Evolutionary conservation across 2,888 invertebrate genomes (phyloP), one percentile per base, ranked within the genome.

Genomic region (Tuberolachnus salignus): DNA sequence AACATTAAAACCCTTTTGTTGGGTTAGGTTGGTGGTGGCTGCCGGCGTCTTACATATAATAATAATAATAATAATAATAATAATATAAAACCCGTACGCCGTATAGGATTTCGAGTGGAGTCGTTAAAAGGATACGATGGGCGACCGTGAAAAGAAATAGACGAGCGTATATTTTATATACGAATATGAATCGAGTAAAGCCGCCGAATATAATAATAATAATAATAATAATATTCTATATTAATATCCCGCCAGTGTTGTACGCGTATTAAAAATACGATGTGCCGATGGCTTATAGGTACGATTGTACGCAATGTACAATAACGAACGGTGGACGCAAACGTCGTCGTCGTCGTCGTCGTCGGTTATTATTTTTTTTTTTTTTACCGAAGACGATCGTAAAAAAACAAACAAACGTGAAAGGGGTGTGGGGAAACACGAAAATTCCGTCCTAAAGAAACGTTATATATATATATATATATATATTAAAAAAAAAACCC

Each of bases 71-170:
- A 59, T 59, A 59, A 59, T 23, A 16, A 44, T 44, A 64, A 64
- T 64, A 64, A 64, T n/a, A 63, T 11, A 44, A 11, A 16, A 34
- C 34, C 59, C 13, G 21, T 55, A 9, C 14, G 14, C 26, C 23
- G n/a, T n/a, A 42, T 53, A 10, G 44, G 34, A 49, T 61, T 72
- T 74, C 74, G 46, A 67, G 74, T 57, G 44, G 66, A 46, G 66
- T 75, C 75, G 66, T 75, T 66, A 75, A 66, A 66, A 75, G 44
- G 51, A 74, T n/a, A 64, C 46, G 51, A 75, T 8, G 49, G 26
- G 10, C n/a, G 57, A 51, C 51, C 21, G 55, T 55, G 55, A 55
- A 61, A 72, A 59, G 11, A 26, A 49, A 14, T 1, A 64, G 11
- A 53, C 51, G 13, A 55, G 46, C 42, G 23, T 42, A 42, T 44